phyloP scores from a whole-genome alignment of 2,113 vertebrate genomes.

The Anolis carolinensis region DNA sequence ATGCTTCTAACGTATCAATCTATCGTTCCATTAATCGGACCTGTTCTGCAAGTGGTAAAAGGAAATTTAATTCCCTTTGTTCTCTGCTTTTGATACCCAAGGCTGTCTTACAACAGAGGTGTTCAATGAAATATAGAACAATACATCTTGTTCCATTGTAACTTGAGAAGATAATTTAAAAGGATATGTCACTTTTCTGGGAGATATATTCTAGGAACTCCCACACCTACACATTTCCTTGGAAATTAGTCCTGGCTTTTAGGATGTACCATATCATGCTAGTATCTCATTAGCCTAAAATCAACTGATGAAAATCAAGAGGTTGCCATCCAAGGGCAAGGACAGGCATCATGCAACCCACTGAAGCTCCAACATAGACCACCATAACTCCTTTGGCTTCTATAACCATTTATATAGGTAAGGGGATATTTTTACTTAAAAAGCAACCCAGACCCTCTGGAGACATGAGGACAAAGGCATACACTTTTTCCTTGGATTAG shows the following conservation, averaged over 20 bases:
- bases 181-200: not conserved
- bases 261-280: too few relatives aligned
- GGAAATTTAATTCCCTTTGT: not conserved
- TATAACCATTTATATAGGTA: too few relatives aligned
- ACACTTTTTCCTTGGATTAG: too few relatives aligned
- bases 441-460: too few relatives aligned
- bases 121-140: not conserved
- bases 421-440: too few relatives aligned
- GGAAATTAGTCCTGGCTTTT: not conserved
- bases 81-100: not conserved
- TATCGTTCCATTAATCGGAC: not conserved
- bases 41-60: not conserved
- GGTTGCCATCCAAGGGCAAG: too few relatives aligned
- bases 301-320: too few relatives aligned
- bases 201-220: not conserved
- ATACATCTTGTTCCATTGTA: not conserved
- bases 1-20: not conserved
- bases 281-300: too few relatives aligned
- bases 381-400: too few relatives aligned
- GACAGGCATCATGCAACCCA: too few relatives aligned
- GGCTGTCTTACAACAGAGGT: not conserved
- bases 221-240: not conserved
- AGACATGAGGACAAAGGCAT: too few relatives aligned
- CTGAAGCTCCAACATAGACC: too few relatives aligned
- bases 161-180: not conserved